Evolutionary conservation across 2,888 invertebrate genomes (phyloP).

Genomic region (Agriopis marginaria): DNA sequence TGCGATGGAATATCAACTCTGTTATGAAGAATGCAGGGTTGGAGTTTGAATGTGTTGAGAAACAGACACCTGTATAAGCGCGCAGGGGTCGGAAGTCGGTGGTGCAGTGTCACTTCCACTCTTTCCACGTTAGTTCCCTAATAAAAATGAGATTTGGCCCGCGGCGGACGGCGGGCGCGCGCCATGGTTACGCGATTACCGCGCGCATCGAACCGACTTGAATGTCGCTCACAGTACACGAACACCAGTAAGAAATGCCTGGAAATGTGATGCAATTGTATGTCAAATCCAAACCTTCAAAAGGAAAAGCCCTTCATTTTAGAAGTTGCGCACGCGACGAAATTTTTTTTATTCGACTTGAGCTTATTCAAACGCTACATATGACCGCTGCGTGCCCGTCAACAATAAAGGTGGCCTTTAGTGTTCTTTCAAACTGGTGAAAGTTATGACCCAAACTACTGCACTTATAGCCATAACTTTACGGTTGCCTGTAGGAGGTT

Average conservation of each 20-base stretch:
- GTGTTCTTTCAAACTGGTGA: too few relatives aligned
- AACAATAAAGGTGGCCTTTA: too few relatives aligned
- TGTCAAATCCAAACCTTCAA: neutral
- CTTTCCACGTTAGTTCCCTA: slow-evolving; percentile 79
- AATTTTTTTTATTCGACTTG: too few relatives aligned
- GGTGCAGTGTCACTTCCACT: slow-evolving; percentile 85
- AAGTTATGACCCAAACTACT: too few relatives aligned
- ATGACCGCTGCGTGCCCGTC: too few relatives aligned
- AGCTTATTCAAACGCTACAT: too few relatives aligned
- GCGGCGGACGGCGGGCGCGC: slow-evolving; percentile 38
- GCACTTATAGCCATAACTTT: too few relatives aligned
- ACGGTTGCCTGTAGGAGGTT: too few relatives aligned
- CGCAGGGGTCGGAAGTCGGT: slow-evolving; percentile 79
- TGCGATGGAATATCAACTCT: slow-evolving; percentile 51
- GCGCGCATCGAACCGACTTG: slow-evolving; percentile 33
- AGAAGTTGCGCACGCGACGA: too few relatives aligned
- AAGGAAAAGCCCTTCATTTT: neutral
- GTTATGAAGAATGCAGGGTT: slow-evolving; percentile 43
- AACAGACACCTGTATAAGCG: slow-evolving; percentile 79
- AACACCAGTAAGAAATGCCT: neutral
- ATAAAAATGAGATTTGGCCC: slow-evolving; percentile 81
- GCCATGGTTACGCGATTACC: slow-evolving; percentile 40
- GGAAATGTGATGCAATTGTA: neutral
- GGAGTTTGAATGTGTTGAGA: slow-evolving; percentile 34
- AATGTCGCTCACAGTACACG: slow-evolving; percentile 24